Base-by-base conservation (phyloP, 2,797 vertebrate species). In the Myotis vivesi region DNA sequence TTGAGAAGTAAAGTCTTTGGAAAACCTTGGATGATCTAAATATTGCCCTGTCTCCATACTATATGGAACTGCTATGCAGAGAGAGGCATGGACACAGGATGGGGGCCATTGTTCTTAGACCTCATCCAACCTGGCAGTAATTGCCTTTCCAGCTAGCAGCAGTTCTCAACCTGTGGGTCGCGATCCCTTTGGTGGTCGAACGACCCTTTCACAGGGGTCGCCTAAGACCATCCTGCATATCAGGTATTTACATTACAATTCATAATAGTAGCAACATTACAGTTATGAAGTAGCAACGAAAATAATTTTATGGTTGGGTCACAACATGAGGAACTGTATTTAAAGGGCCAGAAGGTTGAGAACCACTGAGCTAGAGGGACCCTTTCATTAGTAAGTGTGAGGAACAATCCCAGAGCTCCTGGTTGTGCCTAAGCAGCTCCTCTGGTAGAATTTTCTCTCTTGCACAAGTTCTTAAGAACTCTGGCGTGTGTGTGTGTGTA, bases 1-100 rank as follows among this genome's bases (percentile, higher is more conserved):
- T 88, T 83, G 81, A 94, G 51, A 83, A 92, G n/a, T 86, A 38
- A 84, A 49, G 28, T 85, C 76, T 96, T 83, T 75, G 73, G 53
- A 87, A 95, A 92, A 91, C 64, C 12, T 68, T 22, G 64, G 4
- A 41, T 94, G 55, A 75, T 66, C 51, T 82, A 84, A 69, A 77
- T 92, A 64, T 33, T 82, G 28, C 33, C 38, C n/a, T 81, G 4
- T 64, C 4, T 92, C 33, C 20, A 6, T 80, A 57, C 57, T 23
- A 90, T 17, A 15, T 96, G 59, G 91, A 76, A 87, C 19, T 88
- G 13, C 76, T 46, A 46, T 77, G 25, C 49, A 62, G n/a, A 94
- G 41, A 84, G 64, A 87, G 66, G 23, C 33, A 13, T n/a, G 23
- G 85, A 46, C n/a, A 41, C 8, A 88, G 79, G 41, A 19, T 76